phyloP scores from a whole-genome alignment of 2,888 invertebrate species.

The Archips crataeganus region DNA sequence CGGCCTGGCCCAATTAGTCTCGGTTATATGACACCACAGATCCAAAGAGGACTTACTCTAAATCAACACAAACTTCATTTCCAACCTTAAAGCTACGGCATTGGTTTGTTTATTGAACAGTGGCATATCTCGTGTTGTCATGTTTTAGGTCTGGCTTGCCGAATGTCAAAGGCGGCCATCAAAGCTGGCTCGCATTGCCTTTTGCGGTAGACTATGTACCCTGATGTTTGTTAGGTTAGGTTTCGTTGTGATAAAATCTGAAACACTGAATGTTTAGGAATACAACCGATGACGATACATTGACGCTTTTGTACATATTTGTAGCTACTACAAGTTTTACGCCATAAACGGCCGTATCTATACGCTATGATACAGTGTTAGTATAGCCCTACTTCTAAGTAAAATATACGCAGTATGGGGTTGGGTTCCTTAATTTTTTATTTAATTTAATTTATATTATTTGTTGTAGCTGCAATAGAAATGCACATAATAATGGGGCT shows the following conservation, averaged over 20 bases:
- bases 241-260: not conserved
- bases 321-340: too few species aligned
- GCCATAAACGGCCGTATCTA: too few species aligned
- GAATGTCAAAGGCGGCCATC: constrained; percentile 5
- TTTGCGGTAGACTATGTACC: not conserved
- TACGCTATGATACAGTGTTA: too few species aligned
- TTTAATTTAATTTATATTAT: too few species aligned
- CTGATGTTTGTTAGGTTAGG: not conserved
- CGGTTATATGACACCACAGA: not conserved
- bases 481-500: too few species aligned
- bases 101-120: not conserved
- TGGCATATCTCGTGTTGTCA: not conserved
- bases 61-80: not conserved
- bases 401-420: too few species aligned
- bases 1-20: not conserved
- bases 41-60: not conserved
- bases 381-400: too few species aligned
- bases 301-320: not conserved
- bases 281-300: not conserved
- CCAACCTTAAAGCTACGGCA: not conserved
- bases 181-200: constrained; percentile 2
- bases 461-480: too few species aligned
- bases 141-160: not conserved
- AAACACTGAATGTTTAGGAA: not conserved
- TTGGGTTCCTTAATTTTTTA: too few species aligned